Evolutionary conservation across 64 coral and sea anemone species (phyloP), one percentile per base, ranked within the genome.

Genomic region (Pachyseris speciosa): DNA sequence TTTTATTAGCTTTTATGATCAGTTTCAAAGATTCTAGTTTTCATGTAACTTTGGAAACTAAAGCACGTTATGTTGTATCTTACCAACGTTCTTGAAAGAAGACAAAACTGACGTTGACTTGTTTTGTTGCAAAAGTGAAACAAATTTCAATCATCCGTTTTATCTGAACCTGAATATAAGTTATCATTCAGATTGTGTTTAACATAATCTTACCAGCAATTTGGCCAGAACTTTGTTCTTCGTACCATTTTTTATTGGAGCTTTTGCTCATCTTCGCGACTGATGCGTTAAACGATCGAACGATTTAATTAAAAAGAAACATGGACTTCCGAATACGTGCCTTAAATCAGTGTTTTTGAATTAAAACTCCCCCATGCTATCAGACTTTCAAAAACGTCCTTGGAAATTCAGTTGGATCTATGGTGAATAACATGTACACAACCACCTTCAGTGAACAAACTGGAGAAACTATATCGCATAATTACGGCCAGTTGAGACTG

Each of bases 171-270:
- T 74, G 70, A 74, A 44, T 28, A 43, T 25, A 74, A 44, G 11
- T 44, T 27, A 19, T 74, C 27, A 22, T 43, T 44, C 5, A 20
- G 15, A 38, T 9, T 22, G 22, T 24, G n/a, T 9, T 10, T 28
- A 57, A 20, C 4, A 49, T 49, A 57, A 40, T 17, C 53, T 60
- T 81, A 81, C 77, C 77, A 63, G 53, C 31, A 36, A 81, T 81
- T 81, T 58, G 77, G 7, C 29, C 29, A 10, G 75, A 19, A 16
- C 29, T 33, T 53, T 22, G 19, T 60, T 52, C 34, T 40, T 63
- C 77, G 29, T 16, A 39, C 55, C 28, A 77, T 15, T 55, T 30
- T n/a, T 37, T 40, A 22, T 22, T 22, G 10, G 52, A 41, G 0
- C 8, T 59, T 61, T 37, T 63, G n/a, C 34, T 81, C 77, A 81